phyloP scores from a whole-genome alignment of 1,140 invertebrate genomes.

The Thereuonema tuberculata region DNA sequence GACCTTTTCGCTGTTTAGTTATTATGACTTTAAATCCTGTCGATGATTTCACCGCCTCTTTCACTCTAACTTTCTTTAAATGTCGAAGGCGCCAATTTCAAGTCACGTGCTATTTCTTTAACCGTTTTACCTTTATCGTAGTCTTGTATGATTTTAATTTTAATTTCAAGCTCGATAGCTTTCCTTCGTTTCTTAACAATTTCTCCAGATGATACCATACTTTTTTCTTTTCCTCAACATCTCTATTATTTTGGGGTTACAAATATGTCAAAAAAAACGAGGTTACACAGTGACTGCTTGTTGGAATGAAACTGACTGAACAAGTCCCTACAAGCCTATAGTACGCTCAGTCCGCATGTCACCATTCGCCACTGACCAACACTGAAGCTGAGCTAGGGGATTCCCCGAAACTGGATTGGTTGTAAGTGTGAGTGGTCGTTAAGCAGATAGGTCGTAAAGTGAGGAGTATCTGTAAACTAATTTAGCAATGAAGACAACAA shows the following conservation, averaged over 20 bases:
- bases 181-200: not conserved
- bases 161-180: not conserved
- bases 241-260: not conserved
- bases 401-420: no score
- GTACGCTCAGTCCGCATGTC: no score
- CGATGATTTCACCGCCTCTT: not conserved
- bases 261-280: no score
- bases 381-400: no score
- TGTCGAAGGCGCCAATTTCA: not conserved
- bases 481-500: no score
- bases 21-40: not conserved
- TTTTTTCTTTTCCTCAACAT: not conserved
- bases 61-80: not conserved
- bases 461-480: no score
- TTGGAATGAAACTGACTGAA: no score
- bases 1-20: not conserved
- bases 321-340: no score
- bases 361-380: no score
- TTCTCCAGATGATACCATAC: not conserved
- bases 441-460: no score
- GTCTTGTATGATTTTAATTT: not conserved
- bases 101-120: not conserved
- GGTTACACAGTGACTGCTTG: no score
- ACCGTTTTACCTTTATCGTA: not conserved
- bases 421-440: no score